Base-by-base conservation (phyloP, 2,888 invertebrate species). In the Adela reaumurella region DNA sequence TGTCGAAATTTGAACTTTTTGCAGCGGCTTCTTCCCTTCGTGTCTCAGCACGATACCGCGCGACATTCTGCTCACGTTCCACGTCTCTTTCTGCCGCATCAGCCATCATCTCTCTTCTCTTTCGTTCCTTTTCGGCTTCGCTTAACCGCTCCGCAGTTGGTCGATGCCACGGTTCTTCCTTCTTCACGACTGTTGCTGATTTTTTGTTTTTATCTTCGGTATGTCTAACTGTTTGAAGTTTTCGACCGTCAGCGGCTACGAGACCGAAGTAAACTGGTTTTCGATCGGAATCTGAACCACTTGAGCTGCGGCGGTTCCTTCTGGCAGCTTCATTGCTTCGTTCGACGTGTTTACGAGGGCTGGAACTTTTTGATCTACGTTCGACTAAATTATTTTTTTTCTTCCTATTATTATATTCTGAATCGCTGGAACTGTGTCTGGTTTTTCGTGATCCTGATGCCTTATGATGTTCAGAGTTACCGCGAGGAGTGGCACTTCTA, bases 71-170 rank as follows among this genome's bases (percentile, higher is more conserved):
- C 10, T 82, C 83, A 35, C 90, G 80, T 66, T 88, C 84, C 41
- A 76, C 74, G 61, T 90, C 89, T 0, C 88, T 80, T 77, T 84
- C 82, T 1, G 70, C 69, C 0, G 94, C 95, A 63, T 94, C 91
- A 10, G 83, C 79, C 81, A 88, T 87, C 96, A 96, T 96, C 67
- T 90, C 92, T 46, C 76, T 80, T 44, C 89, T 80, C 43, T 84
- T 82, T 50, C 76, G 78, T 62, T 93, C 89, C 18, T 43, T 19
- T 17, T 19, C 43, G 10, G 3, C 19, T 10, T 6, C 8, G 43
- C 19, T 43, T 3, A 43, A 11, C 14, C 43, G 3, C 43, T 19
- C 19, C 6, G 3, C 11, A 17, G 61, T 61, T 5, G 17, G 17
- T 2, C 45, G 19, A 3, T 16, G 19, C 17, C 35, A 35, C 4